A percentile compares a stretch with the other conserved stretches of the same genome.
phyloP scores from a whole-genome alignment of 2,113 vertebrate genomes.

The Nansenia antarctica region DNA sequence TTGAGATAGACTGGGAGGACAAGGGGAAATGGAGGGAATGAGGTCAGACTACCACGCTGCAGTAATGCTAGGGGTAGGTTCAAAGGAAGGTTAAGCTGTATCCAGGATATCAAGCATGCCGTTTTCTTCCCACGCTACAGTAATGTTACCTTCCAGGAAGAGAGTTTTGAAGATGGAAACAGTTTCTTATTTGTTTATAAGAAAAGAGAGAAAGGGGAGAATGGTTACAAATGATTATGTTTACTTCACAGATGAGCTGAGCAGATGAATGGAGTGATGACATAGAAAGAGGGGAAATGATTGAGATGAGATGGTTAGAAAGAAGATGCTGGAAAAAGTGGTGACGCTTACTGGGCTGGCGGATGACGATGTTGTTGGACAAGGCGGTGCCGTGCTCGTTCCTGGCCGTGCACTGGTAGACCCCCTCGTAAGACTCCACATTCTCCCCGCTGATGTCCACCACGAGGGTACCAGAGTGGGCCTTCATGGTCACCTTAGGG shows the following conservation, averaged over 20 bases:
- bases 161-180: slow-evolving; percentile 63
- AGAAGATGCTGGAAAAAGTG: no score
- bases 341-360: slow-evolving; percentile 85
- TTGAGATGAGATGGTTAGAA: background rate
- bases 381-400: slow-evolving; percentile 93
- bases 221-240: slow-evolving; percentile 7
- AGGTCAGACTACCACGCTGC: background rate
- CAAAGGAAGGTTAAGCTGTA: slow-evolving; percentile 20
- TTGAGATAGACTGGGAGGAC: slow-evolving; percentile 5
- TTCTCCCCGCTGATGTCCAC: slow-evolving; percentile 89
- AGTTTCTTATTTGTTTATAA: slow-evolving; percentile 56
- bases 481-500: slow-evolving; percentile 83
- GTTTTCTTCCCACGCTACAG: slow-evolving; percentile 27
- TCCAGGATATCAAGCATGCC: slow-evolving; percentile 33
- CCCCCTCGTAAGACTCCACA: slow-evolving; percentile 87
- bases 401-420: slow-evolving; percentile 93
- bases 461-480: slow-evolving; percentile 87
- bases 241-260: background rate
- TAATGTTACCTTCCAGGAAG: slow-evolving; percentile 67
- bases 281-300: background rate
- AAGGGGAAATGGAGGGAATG: slow-evolving; percentile 26
- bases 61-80: slow-evolving; percentile 21
- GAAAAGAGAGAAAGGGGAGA: slow-evolving; percentile 17
- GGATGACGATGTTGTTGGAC: slow-evolving; percentile 90
- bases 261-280: background rate